Conservation (phyloP, 2,113 vertebrate species). For the Tragelaphus scriptus region DNA sequence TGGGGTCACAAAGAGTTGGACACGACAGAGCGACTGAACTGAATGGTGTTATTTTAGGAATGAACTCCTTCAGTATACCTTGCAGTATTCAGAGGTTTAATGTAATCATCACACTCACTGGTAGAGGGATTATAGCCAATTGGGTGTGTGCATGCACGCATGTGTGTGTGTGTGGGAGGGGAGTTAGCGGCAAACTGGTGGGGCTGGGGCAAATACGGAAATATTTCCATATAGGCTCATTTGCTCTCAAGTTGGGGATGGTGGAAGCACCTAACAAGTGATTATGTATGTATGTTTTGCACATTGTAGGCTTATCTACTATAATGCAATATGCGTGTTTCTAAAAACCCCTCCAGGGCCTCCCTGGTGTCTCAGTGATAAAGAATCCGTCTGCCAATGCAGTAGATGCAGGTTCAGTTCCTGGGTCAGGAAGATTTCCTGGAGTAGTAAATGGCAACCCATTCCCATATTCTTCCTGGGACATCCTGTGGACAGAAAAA, state of each 20-base stretch:
- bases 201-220: neutral
- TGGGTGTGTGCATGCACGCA: neutral
- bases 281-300: neutral
- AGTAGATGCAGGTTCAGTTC: neutral
- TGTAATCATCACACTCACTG: neutral
- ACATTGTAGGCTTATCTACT: neutral
- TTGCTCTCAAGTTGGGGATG: neutral
- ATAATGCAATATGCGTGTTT: neutral
- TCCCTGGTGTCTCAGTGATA: neutral
- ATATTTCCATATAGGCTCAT: neutral
- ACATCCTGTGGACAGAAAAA: neutral
- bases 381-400: neutral
- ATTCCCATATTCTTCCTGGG: neutral
- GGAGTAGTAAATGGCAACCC: neutral
- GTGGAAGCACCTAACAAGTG: neutral
- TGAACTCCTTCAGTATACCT: neutral
- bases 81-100: neutral
- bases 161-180: neutral
- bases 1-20: neutral
- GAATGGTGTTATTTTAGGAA: neutral
- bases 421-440: neutral
- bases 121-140: neutral
- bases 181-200: neutral
- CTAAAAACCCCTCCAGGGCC: neutral
- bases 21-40: neutral